Evolutionary conservation across 2,888 invertebrate species (phyloP).

Genomic region (Platycnemis pennipes): DNA sequence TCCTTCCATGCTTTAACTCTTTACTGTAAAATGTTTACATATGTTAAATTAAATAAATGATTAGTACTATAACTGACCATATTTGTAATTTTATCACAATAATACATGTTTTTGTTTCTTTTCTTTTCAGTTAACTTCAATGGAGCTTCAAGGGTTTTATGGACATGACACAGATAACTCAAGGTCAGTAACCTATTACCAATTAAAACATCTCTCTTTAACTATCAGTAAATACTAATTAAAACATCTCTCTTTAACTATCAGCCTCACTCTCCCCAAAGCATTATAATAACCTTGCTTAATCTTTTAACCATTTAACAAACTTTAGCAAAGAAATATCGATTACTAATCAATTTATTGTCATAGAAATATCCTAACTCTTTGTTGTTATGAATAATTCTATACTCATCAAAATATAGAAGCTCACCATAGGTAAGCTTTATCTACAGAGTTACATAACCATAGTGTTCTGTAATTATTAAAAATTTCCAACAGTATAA

Average conservation of each 20-base stretch:
- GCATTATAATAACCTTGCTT: neutral
- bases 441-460: neutral
- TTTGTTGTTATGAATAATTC: neutral
- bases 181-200: conserved; percentile 75
- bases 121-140: conserved; percentile 83
- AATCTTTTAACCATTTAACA: neutral
- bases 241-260: neutral
- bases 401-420: neutral
- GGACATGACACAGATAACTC: conserved; percentile 89
- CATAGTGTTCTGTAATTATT: neutral
- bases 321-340: neutral
- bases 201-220: conserved; percentile 35
- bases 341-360: neutral
- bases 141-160: conserved; percentile 92
- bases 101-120: neutral
- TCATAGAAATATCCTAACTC: neutral
- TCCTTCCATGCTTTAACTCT: no score
- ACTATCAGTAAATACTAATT: neutral
- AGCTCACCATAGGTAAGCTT: neutral
- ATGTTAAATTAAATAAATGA: no score
- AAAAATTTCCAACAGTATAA: neutral
- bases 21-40: no score
- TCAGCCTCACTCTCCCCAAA: no score
- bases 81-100: neutral
- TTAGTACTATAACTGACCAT: neutral